These are phyloP conservation scores for Aphodius granarius DNA, from an alignment of 2,888 invertebrate genomes.

Conservation along the genomic window DNA sequence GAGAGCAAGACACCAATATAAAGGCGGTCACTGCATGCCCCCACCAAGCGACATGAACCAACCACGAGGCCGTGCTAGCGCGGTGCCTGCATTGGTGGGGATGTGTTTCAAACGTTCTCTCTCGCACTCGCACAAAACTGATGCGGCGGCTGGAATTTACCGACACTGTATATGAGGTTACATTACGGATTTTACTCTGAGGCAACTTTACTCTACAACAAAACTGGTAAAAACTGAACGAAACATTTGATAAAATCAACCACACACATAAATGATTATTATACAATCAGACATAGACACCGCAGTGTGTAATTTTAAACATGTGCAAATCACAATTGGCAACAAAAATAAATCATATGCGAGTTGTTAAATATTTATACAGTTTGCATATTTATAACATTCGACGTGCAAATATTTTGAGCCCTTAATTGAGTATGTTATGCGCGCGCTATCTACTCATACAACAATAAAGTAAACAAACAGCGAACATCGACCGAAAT, in stretches of 20 bases:
- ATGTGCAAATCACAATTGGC: background rate
- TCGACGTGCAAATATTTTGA: background rate
- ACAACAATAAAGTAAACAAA: background rate
- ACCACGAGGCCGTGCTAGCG: too few relatives aligned
- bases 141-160: background rate
- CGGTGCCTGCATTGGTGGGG: too few relatives aligned
- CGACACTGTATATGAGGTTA: too few relatives aligned
- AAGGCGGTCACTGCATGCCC: too few relatives aligned
- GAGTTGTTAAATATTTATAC: background rate
- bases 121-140: too few relatives aligned
- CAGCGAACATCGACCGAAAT: background rate
- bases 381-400: background rate
- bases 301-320: background rate
- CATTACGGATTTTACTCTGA: too few relatives aligned
- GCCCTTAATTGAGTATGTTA: background rate
- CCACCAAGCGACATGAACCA: too few relatives aligned
- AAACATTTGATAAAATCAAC: background rate
- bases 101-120: too few relatives aligned
- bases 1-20: too few relatives aligned
- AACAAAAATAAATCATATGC: background rate
- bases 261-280: background rate
- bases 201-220: too few relatives aligned
- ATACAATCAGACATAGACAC: background rate
- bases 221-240: background rate
- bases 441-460: background rate